Evolutionary conservation across 1,140 invertebrate genomes (phyloP).

Genomic region (Zophobas atratus): DNA sequence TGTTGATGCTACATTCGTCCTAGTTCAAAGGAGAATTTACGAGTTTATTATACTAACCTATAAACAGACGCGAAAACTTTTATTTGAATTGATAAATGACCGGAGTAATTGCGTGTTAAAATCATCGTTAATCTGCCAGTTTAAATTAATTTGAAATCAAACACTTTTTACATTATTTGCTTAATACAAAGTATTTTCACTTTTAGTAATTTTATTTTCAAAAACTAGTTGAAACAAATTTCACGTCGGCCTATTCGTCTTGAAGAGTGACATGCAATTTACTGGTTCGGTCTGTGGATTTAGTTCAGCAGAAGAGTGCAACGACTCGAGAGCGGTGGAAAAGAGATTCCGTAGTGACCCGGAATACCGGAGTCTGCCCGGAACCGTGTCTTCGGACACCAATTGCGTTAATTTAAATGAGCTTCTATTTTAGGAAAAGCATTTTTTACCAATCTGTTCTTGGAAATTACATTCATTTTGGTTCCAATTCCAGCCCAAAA

Average conservation of each 20-base stretch:
- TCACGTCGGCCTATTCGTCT: slow-evolving; percentile 63
- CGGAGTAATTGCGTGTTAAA: too few species aligned
- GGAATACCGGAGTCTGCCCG: slow-evolving; percentile 42
- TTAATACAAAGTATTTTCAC: slow-evolving; percentile 14
- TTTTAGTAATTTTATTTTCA: slow-evolving; percentile 44
- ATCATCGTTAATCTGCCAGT: too few species aligned
- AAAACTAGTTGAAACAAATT: slow-evolving; percentile 62
- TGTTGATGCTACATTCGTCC: slow-evolving; percentile 24
- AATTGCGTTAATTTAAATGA: slow-evolving; percentile 45
- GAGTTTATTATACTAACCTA: not conserved
- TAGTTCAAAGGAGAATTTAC: not conserved
- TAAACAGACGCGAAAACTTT: not conserved
- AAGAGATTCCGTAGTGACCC: slow-evolving; percentile 35
- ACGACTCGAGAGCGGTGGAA: slow-evolving; percentile 40
- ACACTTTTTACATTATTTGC: not conserved
- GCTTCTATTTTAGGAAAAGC: slow-evolving; percentile 37
- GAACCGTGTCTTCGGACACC: slow-evolving; percentile 22
- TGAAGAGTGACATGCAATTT: slow-evolving; percentile 63
- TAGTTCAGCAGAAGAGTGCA: slow-evolving; percentile 56
- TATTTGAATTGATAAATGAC: not conserved
- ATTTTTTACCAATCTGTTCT: slow-evolving; percentile 19
- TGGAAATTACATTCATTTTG: not conserved
- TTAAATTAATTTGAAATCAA: too few species aligned
- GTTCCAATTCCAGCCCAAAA: slow-evolving; percentile 17
- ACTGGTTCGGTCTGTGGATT: slow-evolving; percentile 59